Evolutionary conservation across 1,140 invertebrate species (phyloP).

Genomic region (Meteorus sp.): DNA sequence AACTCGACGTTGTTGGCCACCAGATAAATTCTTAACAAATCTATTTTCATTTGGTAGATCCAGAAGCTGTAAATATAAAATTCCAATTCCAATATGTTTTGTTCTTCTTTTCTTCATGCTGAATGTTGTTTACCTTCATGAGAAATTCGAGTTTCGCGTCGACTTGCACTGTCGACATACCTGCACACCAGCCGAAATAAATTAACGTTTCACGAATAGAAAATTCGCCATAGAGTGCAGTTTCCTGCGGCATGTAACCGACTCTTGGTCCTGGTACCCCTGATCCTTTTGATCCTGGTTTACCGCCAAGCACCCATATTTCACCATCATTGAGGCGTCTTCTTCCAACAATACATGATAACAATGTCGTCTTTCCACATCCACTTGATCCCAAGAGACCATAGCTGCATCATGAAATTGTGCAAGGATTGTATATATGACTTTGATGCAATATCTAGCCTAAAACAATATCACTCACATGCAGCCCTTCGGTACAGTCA

Average conservation of each 20-base stretch:
- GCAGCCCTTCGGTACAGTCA: constrained; percentile 87
- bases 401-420: constrained; percentile 61
- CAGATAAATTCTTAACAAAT: constrained; percentile 83
- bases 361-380: constrained; percentile 81
- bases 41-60: constrained; percentile 64
- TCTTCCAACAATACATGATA: constrained; percentile 82
- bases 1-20: constrained; percentile 86
- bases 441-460: background rate
- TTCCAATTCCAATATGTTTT: constrained; percentile 21
- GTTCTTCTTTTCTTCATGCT: background rate
- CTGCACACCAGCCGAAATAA: constrained; percentile 89
- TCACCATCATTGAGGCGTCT: constrained; percentile 76
- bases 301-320: constrained; percentile 81
- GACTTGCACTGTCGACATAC: constrained; percentile 74
- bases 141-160: constrained; percentile 81
- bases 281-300: constrained; percentile 78
- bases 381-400: constrained; percentile 82
- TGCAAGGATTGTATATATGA: background rate
- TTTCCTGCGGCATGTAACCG: constrained; percentile 79
- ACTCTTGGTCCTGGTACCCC: constrained; percentile 67
- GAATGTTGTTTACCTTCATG: constrained; percentile 63
- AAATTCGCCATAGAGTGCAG: constrained; percentile 89
- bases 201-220: constrained; percentile 87
- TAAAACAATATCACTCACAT: constrained; percentile 70
- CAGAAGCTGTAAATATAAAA: constrained; percentile 51